Conservation (phyloP, 30 jellyfish, hydroid and myxozoan genomes). For the Hydractinia echinata region DNA sequence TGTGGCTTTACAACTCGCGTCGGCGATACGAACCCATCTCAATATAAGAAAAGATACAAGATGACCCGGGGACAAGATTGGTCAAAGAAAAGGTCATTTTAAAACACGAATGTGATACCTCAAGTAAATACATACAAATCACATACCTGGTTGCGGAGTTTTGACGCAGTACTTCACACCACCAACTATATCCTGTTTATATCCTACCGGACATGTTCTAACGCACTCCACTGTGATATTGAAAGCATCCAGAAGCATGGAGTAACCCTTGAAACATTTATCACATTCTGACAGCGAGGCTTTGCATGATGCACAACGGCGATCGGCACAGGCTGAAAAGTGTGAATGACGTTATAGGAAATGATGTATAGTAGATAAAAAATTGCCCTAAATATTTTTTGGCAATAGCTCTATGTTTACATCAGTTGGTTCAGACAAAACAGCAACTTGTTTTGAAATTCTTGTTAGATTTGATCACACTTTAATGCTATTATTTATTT, state of each 20-base stretch:
- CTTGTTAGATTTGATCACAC: too few species aligned
- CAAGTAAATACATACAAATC: background rate
- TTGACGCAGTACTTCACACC: background rate
- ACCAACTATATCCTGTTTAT: background rate
- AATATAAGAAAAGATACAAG: too few species aligned
- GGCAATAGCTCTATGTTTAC: too few species aligned
- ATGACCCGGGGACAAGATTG: too few species aligned
- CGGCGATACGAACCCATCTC: background rate
- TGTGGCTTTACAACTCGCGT: background rate
- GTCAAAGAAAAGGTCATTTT: too few species aligned
- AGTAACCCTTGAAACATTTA: constrained; percentile 16
- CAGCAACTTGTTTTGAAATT: too few species aligned
- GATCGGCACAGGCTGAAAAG: constrained; percentile 28
- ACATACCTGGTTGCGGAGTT: background rate
- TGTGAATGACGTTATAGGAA: too few species aligned
- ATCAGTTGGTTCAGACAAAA: too few species aligned
- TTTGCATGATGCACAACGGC: constrained; percentile 31
- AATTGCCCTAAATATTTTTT: too few species aligned
- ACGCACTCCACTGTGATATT: constrained; percentile 25
- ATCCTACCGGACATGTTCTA: constrained; percentile 27
- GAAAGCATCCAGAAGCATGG: constrained; percentile 16
- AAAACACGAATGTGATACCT: too few species aligned
- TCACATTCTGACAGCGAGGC: constrained; percentile 35
- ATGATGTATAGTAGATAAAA: too few species aligned
- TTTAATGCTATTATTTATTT: too few species aligned